A percentile compares a stretch with the other conserved stretches of the same genome.
These are phyloP conservation scores for Ursus arctos DNA, from an alignment of 2,113 vertebrate genomes.

Conservation along the genomic window DNA sequence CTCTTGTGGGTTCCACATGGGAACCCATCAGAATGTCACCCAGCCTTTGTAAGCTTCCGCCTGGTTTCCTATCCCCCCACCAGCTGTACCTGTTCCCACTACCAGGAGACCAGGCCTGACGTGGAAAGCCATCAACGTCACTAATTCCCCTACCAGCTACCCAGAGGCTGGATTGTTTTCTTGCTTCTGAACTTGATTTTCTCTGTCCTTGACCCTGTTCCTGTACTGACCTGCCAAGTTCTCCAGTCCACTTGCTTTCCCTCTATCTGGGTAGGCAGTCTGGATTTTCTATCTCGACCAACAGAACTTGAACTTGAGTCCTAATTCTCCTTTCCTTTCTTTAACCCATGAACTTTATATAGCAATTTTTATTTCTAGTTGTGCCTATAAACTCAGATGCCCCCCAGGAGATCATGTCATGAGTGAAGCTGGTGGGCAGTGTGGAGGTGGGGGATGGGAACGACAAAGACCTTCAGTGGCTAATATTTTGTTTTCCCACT, in stretches of 20 bases:
- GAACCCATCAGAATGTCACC: neutral
- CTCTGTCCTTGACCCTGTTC: neutral
- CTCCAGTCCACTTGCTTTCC: neutral
- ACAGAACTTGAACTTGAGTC: neutral
- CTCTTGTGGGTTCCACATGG: conserved; percentile 71
- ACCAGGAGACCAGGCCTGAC: neutral
- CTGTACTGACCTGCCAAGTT: neutral
- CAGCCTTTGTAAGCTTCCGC: neutral
- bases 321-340: neutral
- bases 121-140: fast-evolving
- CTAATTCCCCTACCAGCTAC: neutral
- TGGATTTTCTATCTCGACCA: neutral
- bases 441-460: no score
- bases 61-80: conserved; percentile 1
- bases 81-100: neutral
- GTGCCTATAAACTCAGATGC: neutral
- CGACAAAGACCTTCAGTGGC: fast-evolving
- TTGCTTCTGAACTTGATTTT: neutral
- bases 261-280: neutral
- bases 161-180: neutral
- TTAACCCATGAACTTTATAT: neutral
- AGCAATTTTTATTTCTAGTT: neutral
- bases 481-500: neutral
- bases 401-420: neutral
- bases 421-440: neutral